Conservation (phyloP, 2,797 vertebrate species). For the Enteromius anoplus region DNA sequence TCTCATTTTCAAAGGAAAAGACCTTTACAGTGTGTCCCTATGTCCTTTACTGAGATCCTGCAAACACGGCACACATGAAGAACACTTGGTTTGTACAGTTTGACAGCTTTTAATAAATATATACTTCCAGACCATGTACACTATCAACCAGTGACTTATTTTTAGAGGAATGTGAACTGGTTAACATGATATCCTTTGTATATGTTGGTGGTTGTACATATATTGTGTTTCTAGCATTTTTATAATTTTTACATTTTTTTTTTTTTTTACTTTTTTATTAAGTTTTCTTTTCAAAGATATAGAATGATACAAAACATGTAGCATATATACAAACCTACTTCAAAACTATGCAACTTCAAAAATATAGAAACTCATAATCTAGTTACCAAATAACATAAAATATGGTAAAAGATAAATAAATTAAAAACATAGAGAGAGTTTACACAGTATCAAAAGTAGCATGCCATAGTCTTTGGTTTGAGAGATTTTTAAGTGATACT, state of each 20-base stretch:
- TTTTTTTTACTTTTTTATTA: not conserved
- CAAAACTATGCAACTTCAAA: not conserved
- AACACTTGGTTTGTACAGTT: slow-evolving; percentile 13
- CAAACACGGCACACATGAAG: not conserved
- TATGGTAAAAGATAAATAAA: not conserved
- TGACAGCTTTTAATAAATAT: not conserved
- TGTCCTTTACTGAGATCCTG: slow-evolving; percentile 57
- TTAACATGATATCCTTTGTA: not conserved
- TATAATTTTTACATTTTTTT: too few relatives aligned
- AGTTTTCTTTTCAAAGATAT: not conserved
- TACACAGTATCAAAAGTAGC: too few relatives aligned
- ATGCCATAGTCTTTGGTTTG: too few relatives aligned
- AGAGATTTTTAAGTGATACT: not conserved
- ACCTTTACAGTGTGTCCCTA: slow-evolving; percentile 39
- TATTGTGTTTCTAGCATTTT: not conserved
- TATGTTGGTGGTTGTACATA: not conserved
- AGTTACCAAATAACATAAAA: not conserved
- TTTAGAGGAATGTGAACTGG: not conserved
- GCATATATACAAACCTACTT: not conserved
- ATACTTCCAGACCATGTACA: not conserved
- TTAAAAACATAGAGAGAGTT: too few relatives aligned
- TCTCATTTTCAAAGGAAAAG: slow-evolving; percentile 41
- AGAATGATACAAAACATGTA: not conserved
- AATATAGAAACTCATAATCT: not conserved
- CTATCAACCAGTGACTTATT: not conserved